Evolutionary conservation across 1,140 invertebrate genomes (phyloP).

Genomic region (Temnothorax nylanderi): DNA sequence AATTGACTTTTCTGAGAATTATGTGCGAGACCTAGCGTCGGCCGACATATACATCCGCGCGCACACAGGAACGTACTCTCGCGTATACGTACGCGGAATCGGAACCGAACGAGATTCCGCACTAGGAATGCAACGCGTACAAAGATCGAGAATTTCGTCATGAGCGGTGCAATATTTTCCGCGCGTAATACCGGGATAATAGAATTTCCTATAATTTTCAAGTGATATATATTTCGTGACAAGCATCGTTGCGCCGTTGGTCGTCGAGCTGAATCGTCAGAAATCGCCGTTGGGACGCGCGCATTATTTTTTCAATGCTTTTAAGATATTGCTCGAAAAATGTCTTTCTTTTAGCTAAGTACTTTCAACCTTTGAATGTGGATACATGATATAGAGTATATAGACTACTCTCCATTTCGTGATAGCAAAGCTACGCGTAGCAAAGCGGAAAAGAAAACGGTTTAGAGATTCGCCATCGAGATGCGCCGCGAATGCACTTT

Average conservation of each 20-base stretch:
- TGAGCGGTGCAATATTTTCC: slow-evolving; percentile 27
- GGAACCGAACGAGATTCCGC: slow-evolving; percentile 38
- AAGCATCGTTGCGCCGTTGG: neutral
- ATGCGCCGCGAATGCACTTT: neutral
- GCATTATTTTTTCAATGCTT: neutral
- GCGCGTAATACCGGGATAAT: slow-evolving; percentile 5
- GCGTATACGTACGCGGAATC: slow-evolving; percentile 44
- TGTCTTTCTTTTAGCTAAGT: neutral
- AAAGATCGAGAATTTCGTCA: slow-evolving; percentile 25
- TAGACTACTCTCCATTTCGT: neutral
- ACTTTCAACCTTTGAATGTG: neutral
- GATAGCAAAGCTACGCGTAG: neutral
- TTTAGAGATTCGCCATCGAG: neutral
- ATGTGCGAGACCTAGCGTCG: slow-evolving; percentile 18
- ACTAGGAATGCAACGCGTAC: slow-evolving; percentile 35
- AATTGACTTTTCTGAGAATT: slow-evolving; percentile 59
- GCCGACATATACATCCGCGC: neutral
- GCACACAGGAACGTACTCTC: neutral
- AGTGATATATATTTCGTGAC: slow-evolving; percentile 4
- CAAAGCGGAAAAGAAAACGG: neutral
- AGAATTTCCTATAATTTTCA: slow-evolving; percentile 41
- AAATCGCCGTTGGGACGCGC: neutral
- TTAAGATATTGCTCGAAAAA: neutral
- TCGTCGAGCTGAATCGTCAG: neutral
- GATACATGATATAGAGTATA: neutral